Conservation (phyloP, 2,888 invertebrate genomes). For the Drosophila bunnanda region DNA sequence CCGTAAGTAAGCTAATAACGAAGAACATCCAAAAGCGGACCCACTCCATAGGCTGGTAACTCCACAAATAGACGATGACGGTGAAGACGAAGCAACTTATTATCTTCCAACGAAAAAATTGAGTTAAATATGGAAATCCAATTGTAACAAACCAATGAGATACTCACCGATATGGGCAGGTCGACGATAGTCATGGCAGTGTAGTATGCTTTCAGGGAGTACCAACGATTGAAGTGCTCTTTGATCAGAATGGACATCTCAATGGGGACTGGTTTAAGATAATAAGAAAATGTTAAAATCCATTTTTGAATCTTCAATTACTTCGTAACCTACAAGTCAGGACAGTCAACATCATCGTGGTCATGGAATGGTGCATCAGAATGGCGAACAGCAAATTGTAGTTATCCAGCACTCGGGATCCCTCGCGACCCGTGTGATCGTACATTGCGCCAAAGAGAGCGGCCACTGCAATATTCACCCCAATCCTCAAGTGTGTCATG, state of each 20-base stretch:
- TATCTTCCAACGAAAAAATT: conserved; percentile 85
- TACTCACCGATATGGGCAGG: conserved; percentile 90
- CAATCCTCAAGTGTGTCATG: conserved; percentile 89
- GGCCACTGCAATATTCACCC: conserved; percentile 90
- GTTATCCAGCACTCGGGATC: conserved; percentile 91
- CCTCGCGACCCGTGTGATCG: conserved; percentile 90
- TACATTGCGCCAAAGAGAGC: conserved; percentile 91
- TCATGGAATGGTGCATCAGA: conserved; percentile 96
- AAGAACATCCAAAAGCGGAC: conserved; percentile 94
- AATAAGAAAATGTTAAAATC: background rate
- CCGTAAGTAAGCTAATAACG: conserved; percentile 91
- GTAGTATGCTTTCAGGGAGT: conserved; percentile 93
- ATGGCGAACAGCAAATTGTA: conserved; percentile 96
- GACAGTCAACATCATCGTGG: conserved; percentile 95
- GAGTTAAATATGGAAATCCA: accelerated
- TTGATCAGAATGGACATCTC: conserved; percentile 93
- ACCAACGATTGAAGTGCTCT: conserved; percentile 96
- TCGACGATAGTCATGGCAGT: conserved; percentile 91
- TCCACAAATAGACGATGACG: conserved; percentile 93
- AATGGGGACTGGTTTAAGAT: conserved; percentile 86
- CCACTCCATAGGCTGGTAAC: conserved; percentile 93
- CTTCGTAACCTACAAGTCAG: conserved; percentile 89
- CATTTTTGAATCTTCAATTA: no score
- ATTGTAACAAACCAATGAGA: background rate
- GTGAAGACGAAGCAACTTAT: conserved; percentile 90